These are phyloP conservation scores for Mastomys natalensis DNA, from an alignment of 2,113 vertebrate genomes.

Conservation along the genomic window DNA sequence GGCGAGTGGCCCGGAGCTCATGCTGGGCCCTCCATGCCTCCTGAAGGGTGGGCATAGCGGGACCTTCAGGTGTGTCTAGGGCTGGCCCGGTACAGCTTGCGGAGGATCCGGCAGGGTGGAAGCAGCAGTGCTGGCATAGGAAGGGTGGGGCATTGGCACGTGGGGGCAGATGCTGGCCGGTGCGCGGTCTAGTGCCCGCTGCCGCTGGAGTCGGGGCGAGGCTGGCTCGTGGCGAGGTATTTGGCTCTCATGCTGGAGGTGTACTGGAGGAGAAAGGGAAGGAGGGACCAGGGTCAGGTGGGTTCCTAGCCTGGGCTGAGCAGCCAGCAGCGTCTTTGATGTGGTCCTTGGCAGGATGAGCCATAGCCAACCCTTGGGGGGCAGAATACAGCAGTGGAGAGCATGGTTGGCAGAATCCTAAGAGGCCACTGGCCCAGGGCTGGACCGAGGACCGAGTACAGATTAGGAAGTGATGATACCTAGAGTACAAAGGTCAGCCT, in stretches of 20 bases:
- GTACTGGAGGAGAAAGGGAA: conserved; percentile 91
- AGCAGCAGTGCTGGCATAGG: conserved; percentile 79
- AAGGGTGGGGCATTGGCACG: conserved; percentile 84
- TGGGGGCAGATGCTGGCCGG: conserved; percentile 73
- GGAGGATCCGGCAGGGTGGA: conserved; percentile 76
- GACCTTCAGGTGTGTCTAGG: background rate
- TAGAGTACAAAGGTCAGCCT: background rate
- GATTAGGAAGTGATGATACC: background rate
- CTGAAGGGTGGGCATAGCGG: background rate
- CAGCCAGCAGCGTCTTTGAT: background rate
- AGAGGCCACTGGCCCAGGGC: background rate
- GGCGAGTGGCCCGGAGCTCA: background rate
- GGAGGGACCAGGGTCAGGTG: conserved; percentile 32
- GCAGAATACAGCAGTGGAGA: background rate
- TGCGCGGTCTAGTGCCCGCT: conserved; percentile 88
- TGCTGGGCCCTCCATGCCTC: background rate
- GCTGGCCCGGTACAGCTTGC: conserved; percentile 66
- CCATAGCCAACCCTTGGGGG: background rate
- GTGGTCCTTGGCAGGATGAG: background rate
- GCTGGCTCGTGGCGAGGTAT: conserved; percentile 97
- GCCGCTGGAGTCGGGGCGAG: conserved; percentile 93
- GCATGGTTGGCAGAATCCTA: background rate
- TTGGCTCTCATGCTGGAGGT: conserved; percentile 99
- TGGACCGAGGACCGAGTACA: background rate
- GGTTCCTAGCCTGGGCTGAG: fast-evolving